These are phyloP conservation scores for Tinea pellionella DNA, from an alignment of 2,888 invertebrate genomes.

Conservation along the genomic window DNA sequence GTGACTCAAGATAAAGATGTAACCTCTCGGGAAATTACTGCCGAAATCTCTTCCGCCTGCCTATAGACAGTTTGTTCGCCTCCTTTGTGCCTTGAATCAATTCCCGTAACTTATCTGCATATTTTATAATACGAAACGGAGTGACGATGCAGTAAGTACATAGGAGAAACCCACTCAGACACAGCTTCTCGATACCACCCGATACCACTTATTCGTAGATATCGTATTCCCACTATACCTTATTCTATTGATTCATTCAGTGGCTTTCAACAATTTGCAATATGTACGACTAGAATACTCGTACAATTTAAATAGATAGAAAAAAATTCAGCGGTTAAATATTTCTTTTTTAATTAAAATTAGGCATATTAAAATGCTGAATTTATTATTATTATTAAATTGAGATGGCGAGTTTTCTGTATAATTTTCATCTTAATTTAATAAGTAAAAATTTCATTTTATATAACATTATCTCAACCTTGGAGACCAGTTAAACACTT, in stretches of 20 bases:
- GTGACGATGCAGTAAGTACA: conserved; percentile 43
- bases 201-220: not conserved
- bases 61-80: conserved; percentile 51
- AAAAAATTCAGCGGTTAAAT: too few species aligned
- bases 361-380: too few species aligned
- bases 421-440: too few species aligned
- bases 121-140: conserved; percentile 61
- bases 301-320: too few species aligned
- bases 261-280: too few species aligned
- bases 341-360: too few species aligned
- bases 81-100: conserved; percentile 66
- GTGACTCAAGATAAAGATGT: conserved; percentile 55
- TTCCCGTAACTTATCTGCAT: conserved; percentile 67
- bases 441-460: too few species aligned
- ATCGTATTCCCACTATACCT: not conserved
- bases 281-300: too few species aligned
- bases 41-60: conserved; percentile 52
- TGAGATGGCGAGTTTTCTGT: too few species aligned
- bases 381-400: too few species aligned
- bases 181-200: not conserved
- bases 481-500: not conserved
- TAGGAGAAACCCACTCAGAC: conserved; percentile 22
- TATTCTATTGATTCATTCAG: not conserved
- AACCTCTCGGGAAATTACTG: conserved; percentile 62
- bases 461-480: not conserved